Conservation (phyloP, 2,113 vertebrate genomes). For the Chinchilla lanigera region DNA sequence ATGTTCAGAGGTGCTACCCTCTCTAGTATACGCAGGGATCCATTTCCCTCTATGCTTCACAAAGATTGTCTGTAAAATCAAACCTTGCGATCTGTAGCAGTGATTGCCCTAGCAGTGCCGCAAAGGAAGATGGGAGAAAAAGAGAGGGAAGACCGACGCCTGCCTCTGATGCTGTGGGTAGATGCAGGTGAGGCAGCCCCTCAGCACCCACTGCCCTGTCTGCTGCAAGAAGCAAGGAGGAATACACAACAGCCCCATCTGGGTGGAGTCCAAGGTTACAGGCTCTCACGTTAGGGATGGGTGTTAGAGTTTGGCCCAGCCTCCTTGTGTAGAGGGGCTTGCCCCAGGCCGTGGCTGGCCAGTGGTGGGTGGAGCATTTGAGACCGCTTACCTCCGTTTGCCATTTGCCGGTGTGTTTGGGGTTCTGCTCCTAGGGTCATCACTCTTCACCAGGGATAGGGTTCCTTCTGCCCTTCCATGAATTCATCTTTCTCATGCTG, state of each 20-base stretch:
- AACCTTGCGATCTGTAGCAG: too few species aligned
- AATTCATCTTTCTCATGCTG: not conserved
- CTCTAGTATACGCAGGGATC: too few species aligned
- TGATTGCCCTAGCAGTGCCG: not conserved
- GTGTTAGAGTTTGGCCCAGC: not conserved
- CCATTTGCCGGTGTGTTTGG: accelerated
- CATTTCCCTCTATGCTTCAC: not conserved
- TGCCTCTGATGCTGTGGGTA: not conserved
- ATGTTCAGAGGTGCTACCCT: not conserved
- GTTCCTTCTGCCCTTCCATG: not conserved
- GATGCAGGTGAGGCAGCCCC: not conserved
- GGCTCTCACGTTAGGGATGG: not conserved
- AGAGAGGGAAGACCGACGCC: too few species aligned
- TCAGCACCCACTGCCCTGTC: not conserved
- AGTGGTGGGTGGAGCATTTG: too few species aligned
- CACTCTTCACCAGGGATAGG: not conserved
- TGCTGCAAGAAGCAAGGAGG: not conserved
- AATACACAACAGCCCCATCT: not conserved
- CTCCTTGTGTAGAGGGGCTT: not conserved
- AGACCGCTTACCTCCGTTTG: not conserved
- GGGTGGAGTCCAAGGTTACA: not conserved
- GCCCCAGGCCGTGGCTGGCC: too few species aligned
- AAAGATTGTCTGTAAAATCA: not conserved
- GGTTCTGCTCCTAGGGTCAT: not conserved
- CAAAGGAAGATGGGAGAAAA: not conserved